Conservation (phyloP, 1,140 invertebrate species). For the Phenacoccus solenopsis region DNA sequence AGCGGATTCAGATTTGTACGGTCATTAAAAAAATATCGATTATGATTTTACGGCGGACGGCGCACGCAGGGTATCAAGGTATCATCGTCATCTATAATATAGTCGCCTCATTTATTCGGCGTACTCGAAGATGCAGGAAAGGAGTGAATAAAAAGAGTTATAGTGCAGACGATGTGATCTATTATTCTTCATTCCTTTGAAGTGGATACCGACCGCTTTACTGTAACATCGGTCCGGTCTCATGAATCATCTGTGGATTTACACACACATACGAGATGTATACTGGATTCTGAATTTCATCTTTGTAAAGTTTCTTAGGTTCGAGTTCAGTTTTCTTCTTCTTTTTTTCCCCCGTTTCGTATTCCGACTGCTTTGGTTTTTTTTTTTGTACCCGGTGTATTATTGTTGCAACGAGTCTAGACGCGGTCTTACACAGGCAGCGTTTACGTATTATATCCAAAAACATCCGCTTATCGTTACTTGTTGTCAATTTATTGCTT, state of each 20-base stretch:
- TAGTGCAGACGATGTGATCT: conserved; percentile 10
- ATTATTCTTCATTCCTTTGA: conserved; percentile 14
- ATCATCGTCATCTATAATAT: conserved; percentile 13
- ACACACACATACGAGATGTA: too few relatives aligned
- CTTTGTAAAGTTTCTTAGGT: neutral
- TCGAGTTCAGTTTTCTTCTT: neutral
- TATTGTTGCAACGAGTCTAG: neutral
- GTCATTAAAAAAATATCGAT: too few relatives aligned
- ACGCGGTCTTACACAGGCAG: neutral
- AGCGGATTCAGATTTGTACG: too few relatives aligned
- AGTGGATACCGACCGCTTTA: conserved; percentile 8
- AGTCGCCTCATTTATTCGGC: conserved; percentile 4
- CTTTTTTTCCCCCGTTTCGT: too few relatives aligned
- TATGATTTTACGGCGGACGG: too few relatives aligned
- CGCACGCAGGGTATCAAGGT: neutral
- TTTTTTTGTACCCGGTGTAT: too few relatives aligned
- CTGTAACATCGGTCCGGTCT: conserved; percentile 8
- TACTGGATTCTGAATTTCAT: conserved; percentile 7
- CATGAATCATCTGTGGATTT: conserved; percentile 16
- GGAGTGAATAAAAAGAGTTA: conserved; percentile 14
- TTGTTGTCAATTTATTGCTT: conserved; percentile 13
- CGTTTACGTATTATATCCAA: neutral
- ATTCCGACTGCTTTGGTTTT: too few relatives aligned
- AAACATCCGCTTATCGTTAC: conserved; percentile 16
- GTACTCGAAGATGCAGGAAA: neutral